These are phyloP conservation scores for Pampus argenteus DNA, from an alignment of 2,797 vertebrate genomes.

Conservation along the genomic window DNA sequence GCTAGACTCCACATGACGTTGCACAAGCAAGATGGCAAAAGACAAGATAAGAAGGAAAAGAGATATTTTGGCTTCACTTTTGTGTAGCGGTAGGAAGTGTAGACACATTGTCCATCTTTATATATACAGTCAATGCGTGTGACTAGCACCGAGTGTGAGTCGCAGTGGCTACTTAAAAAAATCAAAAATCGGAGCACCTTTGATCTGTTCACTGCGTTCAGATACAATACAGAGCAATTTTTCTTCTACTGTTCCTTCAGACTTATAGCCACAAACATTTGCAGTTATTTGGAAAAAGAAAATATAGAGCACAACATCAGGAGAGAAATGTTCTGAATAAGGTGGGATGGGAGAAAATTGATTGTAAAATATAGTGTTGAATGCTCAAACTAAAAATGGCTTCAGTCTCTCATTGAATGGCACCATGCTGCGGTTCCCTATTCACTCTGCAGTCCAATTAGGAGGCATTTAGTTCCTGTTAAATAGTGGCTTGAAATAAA, in stretches of 20 bases:
- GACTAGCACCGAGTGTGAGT: too few relatives aligned
- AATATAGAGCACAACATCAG: too few relatives aligned
- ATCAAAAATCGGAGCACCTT: too few relatives aligned
- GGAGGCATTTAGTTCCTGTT: neutral
- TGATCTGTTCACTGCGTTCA: too few relatives aligned
- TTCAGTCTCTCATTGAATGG: neutral
- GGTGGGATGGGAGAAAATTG: neutral
- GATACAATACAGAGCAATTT: neutral
- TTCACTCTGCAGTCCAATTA: constrained; percentile 2
- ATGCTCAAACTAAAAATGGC: neutral
- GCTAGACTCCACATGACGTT: too few relatives aligned
- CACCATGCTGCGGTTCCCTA: neutral
- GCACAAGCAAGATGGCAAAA: too few relatives aligned
- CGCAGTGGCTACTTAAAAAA: too few relatives aligned
- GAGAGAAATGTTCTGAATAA: neutral
- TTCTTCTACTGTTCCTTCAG: neutral
- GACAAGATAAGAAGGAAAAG: too few relatives aligned
- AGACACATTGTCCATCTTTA: too few relatives aligned
- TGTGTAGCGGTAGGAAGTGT: too few relatives aligned
- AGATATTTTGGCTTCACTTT: too few relatives aligned
- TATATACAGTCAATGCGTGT: too few relatives aligned
- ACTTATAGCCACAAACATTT: neutral
- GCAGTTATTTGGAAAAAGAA: neutral
- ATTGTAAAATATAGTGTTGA: neutral
- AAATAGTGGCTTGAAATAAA: neutral